Base-by-base conservation (phyloP, 2,888 invertebrate species). In the Lypha dubia region DNA sequence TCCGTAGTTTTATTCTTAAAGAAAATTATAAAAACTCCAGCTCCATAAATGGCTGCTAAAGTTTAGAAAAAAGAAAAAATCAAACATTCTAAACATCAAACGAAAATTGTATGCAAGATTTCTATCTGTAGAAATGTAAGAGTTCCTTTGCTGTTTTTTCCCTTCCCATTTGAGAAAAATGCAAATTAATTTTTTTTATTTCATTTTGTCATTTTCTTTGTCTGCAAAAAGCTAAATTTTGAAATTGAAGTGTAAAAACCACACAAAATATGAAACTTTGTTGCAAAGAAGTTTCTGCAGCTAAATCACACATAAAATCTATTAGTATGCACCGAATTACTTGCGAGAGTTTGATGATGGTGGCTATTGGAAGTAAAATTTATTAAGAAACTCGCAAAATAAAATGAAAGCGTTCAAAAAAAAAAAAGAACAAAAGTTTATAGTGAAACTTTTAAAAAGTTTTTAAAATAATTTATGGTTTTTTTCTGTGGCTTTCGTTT, bases 291-390 rank as follows among this genome's bases (percentile, higher is more conserved):
- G 77, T 68, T 70, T 53, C 46, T 71, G 32, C 70, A n/a, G 32
- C 74, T 80, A 80, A 80, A 80, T 80, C 80, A 74, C 80, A 74
- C 67, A 51, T 38, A 71, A 67, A 80, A 80, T 80, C 67, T 80
- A 74, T 80, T 80, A 67, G 80, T 74, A 80, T 80, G 74, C 74
- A 80, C 74, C 74, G 74, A 74, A 67, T 67, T 79, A 62, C 70
- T 70, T 79, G 13, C 35, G 62, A 28, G 44, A 60, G 51, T 58
- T 24, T 24, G 35, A 46, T 56, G 28, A 53, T 15, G 60, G 20
- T 3, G 35, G 24, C 15, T 11, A 9, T 49, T 17, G 6, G 20
- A n/a, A 20, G 46, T 24, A 44, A 71, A 56, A 56, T 22, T 22
- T 44, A 32, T 28, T 24, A 4, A 41, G 53, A 75, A 75, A 65